A percentile compares a stretch with the other conserved stretches of the same genome.
These are phyloP conservation scores for Temnothorax nylanderi DNA, from an alignment of 1,140 invertebrate species.

Conservation along the genomic window DNA sequence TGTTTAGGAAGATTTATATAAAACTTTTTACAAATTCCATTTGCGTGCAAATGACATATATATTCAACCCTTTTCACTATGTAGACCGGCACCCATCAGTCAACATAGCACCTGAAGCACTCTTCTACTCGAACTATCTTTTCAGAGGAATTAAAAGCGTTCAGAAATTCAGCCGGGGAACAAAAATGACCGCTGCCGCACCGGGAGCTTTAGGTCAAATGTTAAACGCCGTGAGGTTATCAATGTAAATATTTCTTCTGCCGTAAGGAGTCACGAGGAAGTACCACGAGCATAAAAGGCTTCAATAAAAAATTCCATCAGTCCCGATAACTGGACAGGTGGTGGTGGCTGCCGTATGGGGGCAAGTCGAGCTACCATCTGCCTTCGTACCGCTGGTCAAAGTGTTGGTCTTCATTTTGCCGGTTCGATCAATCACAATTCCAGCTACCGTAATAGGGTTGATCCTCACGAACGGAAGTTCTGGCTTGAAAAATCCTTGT, in stretches of 20 bases:
- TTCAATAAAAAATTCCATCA: conserved; percentile 83
- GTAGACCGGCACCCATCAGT: not conserved
- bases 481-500: not conserved
- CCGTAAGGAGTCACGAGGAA: not conserved
- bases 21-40: not conserved
- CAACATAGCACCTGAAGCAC: no score
- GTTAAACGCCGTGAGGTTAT: conserved; percentile 1
- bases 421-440: not conserved
- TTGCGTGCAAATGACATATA: not conserved
- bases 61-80: not conserved
- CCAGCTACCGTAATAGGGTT: not conserved
- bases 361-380: conserved; percentile 77
- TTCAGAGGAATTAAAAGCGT: not conserved
- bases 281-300: not conserved
- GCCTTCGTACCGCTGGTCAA: conserved; percentile 67
- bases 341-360: conserved; percentile 61
- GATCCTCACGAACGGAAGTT: not conserved
- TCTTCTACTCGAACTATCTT: not conserved
- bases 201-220: not conserved
- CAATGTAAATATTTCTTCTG: not conserved
- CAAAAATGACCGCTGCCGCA: not conserved
- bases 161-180: not conserved
- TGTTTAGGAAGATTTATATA: not conserved
- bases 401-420: conserved; percentile 63
- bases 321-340: conserved; percentile 78